Conservation (phyloP, 2,888 invertebrate genomes). For the Drosophila formosana region DNA sequence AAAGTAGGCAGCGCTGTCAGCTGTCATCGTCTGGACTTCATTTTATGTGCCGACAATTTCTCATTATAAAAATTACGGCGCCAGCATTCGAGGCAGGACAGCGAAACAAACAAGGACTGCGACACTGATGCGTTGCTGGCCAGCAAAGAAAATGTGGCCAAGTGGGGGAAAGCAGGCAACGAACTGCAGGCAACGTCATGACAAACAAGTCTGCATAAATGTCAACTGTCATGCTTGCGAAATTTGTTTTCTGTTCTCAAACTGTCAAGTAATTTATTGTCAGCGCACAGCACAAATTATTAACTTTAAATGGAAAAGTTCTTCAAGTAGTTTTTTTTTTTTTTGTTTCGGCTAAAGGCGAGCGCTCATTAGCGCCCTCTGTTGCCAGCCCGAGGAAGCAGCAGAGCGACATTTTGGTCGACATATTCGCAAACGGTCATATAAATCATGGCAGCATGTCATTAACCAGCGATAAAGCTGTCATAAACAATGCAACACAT, state of each 20-base stretch:
- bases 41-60: conserved; percentile 80
- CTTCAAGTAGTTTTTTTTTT: conserved; percentile 43
- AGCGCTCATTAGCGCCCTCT: conserved; percentile 61
- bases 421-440: conserved; percentile 3
- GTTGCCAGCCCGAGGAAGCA: conserved; percentile 17
- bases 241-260: conserved; percentile 56
- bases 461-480: conserved; percentile 79
- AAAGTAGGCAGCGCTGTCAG: conserved; percentile 58
- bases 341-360: conserved; percentile 17
- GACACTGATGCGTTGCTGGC: conserved; percentile 23
- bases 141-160: neutral
- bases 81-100: conserved; percentile 47
- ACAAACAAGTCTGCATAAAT: conserved; percentile 67
- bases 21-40: conserved; percentile 73
- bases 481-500: conserved; percentile 80
- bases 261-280: conserved; percentile 50
- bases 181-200: conserved; percentile 39
- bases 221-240: conserved; percentile 67
- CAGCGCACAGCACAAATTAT: conserved; percentile 42
- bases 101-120: conserved; percentile 42
- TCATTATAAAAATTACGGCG: conserved; percentile 78
- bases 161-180: conserved; percentile 1
- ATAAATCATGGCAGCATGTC: conserved; percentile 74
- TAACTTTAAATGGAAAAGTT: conserved; percentile 68
- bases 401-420: neutral